Evolutionary conservation across 1,140 invertebrate genomes (phyloP).

Genomic region (Trichogramma pretiosum): DNA sequence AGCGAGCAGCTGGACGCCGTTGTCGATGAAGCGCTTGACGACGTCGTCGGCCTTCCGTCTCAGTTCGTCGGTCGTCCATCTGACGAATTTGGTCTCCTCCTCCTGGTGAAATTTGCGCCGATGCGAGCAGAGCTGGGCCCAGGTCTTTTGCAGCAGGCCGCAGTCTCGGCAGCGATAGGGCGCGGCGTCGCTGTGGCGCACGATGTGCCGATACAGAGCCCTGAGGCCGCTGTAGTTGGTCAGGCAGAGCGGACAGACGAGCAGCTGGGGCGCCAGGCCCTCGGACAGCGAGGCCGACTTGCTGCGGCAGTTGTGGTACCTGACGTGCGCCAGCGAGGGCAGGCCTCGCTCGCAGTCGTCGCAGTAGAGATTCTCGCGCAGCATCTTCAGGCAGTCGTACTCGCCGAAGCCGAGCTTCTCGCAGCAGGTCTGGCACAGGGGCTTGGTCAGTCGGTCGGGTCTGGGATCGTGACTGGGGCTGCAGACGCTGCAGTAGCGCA

Average conservation of each 20-base stretch:
- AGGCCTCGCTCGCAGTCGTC: neutral
- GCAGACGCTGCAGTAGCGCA: neutral
- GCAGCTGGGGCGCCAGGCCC: neutral
- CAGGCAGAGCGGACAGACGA: constrained; percentile 6
- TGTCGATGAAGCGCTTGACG: constrained; percentile 3
- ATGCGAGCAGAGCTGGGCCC: neutral
- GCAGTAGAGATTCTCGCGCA: constrained; percentile 5
- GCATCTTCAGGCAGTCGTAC: neutral
- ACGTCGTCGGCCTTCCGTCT: neutral
- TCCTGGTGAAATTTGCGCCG: neutral
- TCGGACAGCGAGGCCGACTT: neutral
- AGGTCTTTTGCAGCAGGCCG: constrained; percentile 5
- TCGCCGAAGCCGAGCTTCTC: neutral
- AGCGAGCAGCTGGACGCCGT: neutral
- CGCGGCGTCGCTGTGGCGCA: neutral
- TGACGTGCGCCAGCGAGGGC: neutral
- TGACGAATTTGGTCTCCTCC: neutral
- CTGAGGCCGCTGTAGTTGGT: neutral
- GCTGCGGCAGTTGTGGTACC: constrained; percentile 1
- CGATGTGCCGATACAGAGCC: constrained; percentile 5
- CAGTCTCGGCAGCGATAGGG: neutral
- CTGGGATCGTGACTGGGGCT: neutral
- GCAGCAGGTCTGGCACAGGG: constrained; percentile 1
- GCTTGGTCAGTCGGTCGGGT: too few species aligned
- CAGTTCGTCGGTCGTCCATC: neutral